Evolutionary conservation across 2,113 vertebrate genomes (phyloP).

Genomic region (Grallaria varia): DNA sequence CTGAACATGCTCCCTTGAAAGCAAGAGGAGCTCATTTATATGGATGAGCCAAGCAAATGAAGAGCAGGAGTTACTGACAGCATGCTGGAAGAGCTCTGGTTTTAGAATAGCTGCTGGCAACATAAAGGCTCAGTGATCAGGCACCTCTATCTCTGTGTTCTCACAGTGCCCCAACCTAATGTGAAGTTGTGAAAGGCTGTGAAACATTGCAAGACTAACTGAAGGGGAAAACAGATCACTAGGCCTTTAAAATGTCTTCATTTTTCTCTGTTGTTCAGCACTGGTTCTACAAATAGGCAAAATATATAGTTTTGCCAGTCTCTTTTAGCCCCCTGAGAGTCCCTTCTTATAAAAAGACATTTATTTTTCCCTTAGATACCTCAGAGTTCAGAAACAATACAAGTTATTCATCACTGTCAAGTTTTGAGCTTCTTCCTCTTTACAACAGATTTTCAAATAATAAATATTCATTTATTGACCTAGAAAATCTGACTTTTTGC

Average conservation of each 20-base stretch:
- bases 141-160: neutral
- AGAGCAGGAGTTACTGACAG: neutral
- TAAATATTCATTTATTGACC: constrained; percentile 43
- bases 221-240: neutral
- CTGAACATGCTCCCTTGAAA: neutral
- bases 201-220: neutral
- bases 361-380: neutral
- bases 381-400: neutral
- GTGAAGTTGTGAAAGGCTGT: neutral
- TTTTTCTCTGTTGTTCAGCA: neutral
- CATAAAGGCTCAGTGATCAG: neutral
- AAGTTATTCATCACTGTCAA: constrained; percentile 12
- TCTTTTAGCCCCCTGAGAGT: neutral
- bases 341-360: neutral
- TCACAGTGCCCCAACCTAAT: neutral
- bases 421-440: neutral
- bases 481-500: neutral
- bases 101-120: neutral
- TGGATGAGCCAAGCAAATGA: neutral
- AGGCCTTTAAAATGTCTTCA: neutral
- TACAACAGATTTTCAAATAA: neutral
- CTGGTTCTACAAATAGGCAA: neutral
- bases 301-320: neutral
- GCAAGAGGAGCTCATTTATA: neutral
- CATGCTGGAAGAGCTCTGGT: neutral